Evolutionary conservation across 1,140 invertebrate genomes (phyloP).

Genomic region (Saccostrea glomerata): DNA sequence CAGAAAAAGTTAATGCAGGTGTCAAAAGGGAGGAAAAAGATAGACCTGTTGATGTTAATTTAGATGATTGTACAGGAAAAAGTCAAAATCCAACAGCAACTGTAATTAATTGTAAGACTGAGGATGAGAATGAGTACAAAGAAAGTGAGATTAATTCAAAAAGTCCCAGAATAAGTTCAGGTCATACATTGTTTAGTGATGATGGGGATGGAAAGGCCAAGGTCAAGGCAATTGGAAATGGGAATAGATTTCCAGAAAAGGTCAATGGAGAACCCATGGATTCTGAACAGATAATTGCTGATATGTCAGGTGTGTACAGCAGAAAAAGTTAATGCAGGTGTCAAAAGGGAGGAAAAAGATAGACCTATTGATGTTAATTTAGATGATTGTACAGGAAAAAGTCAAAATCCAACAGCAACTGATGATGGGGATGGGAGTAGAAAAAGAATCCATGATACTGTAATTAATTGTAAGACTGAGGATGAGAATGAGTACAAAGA

Average conservation of each 20-base stretch:
- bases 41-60: background rate
- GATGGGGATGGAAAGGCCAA: background rate
- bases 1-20: background rate
- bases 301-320: background rate
- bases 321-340: background rate
- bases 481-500: background rate
- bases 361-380: background rate
- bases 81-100: background rate
- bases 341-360: background rate
- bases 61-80: background rate
- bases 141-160: background rate
- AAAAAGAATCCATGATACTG: background rate
- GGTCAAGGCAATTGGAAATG: background rate
- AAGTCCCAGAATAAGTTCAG: background rate
- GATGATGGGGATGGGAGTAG: background rate
- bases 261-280: background rate
- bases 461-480: background rate
- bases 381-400: background rate
- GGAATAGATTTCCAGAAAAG: background rate
- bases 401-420: background rate
- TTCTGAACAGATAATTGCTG: background rate
- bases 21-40: background rate
- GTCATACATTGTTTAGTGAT: background rate
- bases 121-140: background rate
- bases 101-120: background rate